Base-by-base conservation (phyloP, 2,113 vertebrate genomes). In the Kobus ellipsiprymnus region DNA sequence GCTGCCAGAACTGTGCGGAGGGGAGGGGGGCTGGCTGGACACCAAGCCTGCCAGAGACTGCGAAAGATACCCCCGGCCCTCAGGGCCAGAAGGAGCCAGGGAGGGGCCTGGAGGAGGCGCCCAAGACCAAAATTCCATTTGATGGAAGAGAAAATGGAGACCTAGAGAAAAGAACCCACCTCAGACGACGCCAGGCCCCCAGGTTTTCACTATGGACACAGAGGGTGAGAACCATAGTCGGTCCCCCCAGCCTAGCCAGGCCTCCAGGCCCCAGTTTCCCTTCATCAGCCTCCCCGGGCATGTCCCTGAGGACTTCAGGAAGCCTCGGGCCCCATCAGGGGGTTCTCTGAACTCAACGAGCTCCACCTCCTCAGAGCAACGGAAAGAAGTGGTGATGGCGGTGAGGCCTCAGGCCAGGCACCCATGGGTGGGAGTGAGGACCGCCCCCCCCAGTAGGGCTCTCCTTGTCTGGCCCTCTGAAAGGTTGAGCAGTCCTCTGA, bases 391-490 rank as follows among this genome's bases (percentile, higher is more conserved):
- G 21, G 85, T 55, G 15, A 40, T 27, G 59, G 55, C 2, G 1
- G 59, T 21, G 33, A 78, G 40, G 86, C 78, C 62, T 64, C 30
- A 33, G n/a, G 92, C 48, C 10, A 2, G 3, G 87, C 0, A 21
- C 91, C 95, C 44, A 5, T 85, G 90, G 90, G 77, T 94, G 85
- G 84, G 94, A 77, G 57, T 0, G 3, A 52, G 71, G 87, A 80
- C 55, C 10, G 19, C 92, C 52, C 10, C 67, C 44, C 48, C 52
- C 84, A 60, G 97, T 60, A 98, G 95, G 81, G 67, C 94, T 59
- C 78, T 95, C 96, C 96, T 97, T 97, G 98, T 97, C 94, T 97
- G 64, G 78, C 30, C 46, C 62, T 93, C 94, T 95, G 95, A 93
- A 92, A 91, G 95, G 93, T 87, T 17, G 94, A 2, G 48, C 60